A percentile compares a stretch with the other conserved stretches of the same genome.
Conservation (phyloP, 1,140 invertebrate genomes). For the Lucilia sericata region DNA sequence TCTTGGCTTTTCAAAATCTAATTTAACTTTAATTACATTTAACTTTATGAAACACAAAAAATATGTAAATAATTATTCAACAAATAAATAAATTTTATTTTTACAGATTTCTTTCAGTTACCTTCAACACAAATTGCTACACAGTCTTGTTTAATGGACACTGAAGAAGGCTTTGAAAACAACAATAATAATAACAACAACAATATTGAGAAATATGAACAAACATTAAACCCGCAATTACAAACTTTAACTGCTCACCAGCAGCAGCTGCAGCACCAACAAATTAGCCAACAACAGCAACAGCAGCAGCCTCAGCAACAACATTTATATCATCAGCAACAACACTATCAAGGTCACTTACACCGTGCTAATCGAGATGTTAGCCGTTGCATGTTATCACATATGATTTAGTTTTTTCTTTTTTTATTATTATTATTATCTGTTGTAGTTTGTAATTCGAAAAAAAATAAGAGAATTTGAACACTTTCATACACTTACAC, state of each 20-base stretch:
- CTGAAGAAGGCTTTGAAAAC: conserved; percentile 49
- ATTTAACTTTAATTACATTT: neutral
- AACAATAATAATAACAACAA: conserved; percentile 34
- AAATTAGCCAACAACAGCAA: conserved; percentile 47
- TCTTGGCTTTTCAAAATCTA: neutral
- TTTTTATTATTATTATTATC: neutral
- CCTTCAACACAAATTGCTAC: conserved; percentile 64
- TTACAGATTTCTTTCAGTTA: conserved; percentile 61
- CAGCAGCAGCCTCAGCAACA: conserved; percentile 39
- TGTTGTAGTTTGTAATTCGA: neutral
- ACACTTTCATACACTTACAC: neutral
- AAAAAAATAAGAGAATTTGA: neutral
- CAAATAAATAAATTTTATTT: conserved; percentile 15
- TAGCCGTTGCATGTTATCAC: conserved; percentile 67
- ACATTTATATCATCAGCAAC: conserved; percentile 55
- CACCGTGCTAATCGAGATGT: conserved; percentile 67
- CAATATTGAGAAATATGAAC: conserved; percentile 30
- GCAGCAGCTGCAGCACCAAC: conserved; percentile 52
- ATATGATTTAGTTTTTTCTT: conserved; percentile 59
- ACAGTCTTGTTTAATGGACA: conserved; percentile 63
- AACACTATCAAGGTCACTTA: conserved; percentile 67
- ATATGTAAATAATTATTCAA: neutral
- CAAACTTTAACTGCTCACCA: conserved; percentile 15
- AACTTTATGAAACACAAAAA: neutral
- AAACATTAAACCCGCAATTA: conserved; percentile 36